Evolutionary conservation across 2,797 vertebrate species (phyloP).

Genomic region (Vultur gryphus): DNA sequence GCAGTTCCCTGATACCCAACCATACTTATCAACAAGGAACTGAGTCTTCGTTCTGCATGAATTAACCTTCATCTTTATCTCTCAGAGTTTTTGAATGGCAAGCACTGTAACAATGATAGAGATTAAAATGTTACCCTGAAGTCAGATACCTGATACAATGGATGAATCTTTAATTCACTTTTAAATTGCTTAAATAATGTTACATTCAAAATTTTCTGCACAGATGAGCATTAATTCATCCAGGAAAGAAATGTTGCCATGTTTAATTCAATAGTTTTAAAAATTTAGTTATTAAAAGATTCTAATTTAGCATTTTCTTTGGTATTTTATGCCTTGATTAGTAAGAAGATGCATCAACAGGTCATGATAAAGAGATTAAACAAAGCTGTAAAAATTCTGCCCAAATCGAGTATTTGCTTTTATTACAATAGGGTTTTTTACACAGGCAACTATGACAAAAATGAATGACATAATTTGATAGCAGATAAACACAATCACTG

Average conservation of each 20-base stretch:
- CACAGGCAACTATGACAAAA: background rate
- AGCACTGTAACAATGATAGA: background rate
- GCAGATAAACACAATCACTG: background rate
- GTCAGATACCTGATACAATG: constrained; percentile 52
- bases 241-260: constrained; percentile 25
- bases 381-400: background rate
- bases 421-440: background rate
- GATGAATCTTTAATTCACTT: constrained; percentile 56
- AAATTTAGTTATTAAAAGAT: constrained; percentile 34
- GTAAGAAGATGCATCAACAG: background rate
- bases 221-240: constrained; percentile 44
- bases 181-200: constrained; percentile 58
- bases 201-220: constrained; percentile 52
- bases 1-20: background rate
- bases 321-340: constrained; percentile 3
- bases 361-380: background rate
- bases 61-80: constrained; percentile 46
- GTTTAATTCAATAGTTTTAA: constrained; percentile 65
- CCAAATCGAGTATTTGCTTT: background rate
- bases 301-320: constrained; percentile 29
- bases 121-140: constrained; percentile 60
- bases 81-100: constrained; percentile 23
- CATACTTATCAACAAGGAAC: background rate
- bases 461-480: background rate
- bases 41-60: constrained; percentile 1